Evolutionary conservation across 2,797 vertebrate species (phyloP).

Genomic region (Eulemur albifrons): DNA sequence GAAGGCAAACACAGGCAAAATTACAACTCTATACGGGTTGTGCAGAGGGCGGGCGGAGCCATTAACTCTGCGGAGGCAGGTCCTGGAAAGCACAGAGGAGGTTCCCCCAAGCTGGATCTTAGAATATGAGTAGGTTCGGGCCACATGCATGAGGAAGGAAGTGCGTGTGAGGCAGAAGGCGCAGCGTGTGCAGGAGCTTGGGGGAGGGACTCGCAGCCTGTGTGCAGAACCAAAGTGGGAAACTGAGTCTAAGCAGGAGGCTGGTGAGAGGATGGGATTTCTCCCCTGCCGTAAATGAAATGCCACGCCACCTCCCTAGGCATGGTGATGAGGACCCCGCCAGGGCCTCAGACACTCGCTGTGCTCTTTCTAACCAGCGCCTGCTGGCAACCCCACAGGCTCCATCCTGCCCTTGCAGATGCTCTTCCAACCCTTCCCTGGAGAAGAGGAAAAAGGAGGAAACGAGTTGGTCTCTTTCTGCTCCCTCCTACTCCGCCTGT

Average conservation of each 20-base stretch:
- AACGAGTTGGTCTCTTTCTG: background rate
- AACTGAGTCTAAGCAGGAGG: background rate
- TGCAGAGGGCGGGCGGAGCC: background rate
- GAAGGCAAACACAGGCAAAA: background rate
- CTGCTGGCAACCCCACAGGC: background rate
- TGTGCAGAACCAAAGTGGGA: background rate
- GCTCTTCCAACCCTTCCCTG: background rate
- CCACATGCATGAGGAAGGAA: background rate
- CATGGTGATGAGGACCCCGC: background rate
- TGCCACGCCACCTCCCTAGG: background rate
- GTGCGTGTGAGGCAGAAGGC: background rate
- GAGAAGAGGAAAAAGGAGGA: background rate
- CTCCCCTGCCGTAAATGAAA: background rate
- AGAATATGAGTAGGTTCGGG: no score
- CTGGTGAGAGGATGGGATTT: background rate
- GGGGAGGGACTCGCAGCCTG: no score
- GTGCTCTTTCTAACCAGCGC: background rate
- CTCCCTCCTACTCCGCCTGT: background rate
- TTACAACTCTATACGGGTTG: fast-evolving
- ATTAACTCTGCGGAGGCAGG: no score
- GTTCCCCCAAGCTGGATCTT: background rate
- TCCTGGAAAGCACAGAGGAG: background rate
- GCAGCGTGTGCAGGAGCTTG: fast-evolving
- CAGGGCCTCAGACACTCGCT: background rate
- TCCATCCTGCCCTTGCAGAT: background rate